Conservation (phyloP, 2,113 vertebrate species). For the Sula dactylatra region DNA sequence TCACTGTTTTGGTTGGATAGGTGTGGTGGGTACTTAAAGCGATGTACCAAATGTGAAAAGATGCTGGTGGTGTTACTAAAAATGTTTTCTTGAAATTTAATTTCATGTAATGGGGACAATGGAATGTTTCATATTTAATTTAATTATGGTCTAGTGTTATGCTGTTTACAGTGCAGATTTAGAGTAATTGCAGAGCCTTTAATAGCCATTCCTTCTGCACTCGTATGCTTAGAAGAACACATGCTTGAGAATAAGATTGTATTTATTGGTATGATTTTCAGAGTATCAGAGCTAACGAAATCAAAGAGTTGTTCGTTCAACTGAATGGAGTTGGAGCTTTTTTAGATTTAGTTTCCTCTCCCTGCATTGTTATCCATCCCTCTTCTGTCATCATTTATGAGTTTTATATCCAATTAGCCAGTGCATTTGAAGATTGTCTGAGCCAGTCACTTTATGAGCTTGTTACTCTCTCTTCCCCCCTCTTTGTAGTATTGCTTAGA, state of each 20-base stretch:
- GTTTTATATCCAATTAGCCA: neutral
- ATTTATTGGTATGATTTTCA: neutral
- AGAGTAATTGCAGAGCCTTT: neutral
- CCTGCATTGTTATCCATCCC: neutral
- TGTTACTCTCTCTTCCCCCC: neutral
- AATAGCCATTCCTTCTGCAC: neutral
- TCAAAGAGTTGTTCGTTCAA: neutral
- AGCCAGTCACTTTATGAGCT: neutral
- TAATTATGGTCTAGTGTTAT: neutral
- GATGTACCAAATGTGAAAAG: neutral
- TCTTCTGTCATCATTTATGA: neutral
- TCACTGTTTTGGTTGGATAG: neutral
- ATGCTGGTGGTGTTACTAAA: neutral
- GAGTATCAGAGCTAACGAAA: neutral
- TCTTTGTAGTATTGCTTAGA: neutral
- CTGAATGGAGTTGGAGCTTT: neutral
- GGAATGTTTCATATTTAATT: neutral
- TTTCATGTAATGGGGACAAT: neutral
- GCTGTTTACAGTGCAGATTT: conserved; percentile 9
- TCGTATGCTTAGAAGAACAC: neutral
- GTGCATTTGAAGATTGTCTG: neutral
- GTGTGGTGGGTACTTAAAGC: neutral
- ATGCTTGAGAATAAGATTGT: neutral
- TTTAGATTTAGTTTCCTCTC: neutral
- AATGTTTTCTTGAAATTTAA: neutral